phyloP scores from a whole-genome alignment of 1,140 invertebrate genomes.

The Musca domestica region DNA sequence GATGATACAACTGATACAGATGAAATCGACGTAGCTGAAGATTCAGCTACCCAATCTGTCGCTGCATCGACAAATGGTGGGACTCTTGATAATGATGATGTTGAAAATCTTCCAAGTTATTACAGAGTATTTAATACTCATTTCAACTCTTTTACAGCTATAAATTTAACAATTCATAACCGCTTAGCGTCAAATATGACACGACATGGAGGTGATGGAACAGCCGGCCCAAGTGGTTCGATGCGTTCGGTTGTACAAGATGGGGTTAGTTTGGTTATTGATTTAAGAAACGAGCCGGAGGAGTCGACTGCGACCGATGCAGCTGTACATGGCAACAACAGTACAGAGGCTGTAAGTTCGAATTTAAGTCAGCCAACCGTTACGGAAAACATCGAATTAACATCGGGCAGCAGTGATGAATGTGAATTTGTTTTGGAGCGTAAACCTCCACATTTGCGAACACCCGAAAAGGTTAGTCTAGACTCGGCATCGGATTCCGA shows the following conservation, averaged over 20 bases:
- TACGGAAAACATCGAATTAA: conserved; percentile 27
- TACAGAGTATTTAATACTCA: conserved; percentile 25
- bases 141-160: conserved; percentile 28
- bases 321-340: background rate
- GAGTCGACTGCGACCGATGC: background rate
- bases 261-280: conserved; percentile 10
- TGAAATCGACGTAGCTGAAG: conserved; percentile 15
- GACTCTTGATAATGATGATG: conserved; percentile 37
- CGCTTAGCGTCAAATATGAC: background rate
- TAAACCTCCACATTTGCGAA: conserved; percentile 60
- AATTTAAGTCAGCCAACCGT: conserved; percentile 5
- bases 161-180: conserved; percentile 30
- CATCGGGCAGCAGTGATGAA: conserved; percentile 38
- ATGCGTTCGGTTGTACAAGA: conserved; percentile 7
- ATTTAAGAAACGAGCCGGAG: conserved; percentile 7
- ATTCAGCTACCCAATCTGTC: background rate
- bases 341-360: background rate
- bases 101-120: conserved; percentile 38
- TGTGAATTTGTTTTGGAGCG: conserved; percentile 52
- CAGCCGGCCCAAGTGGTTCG: background rate
- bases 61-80: conserved; percentile 41
- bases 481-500: conserved; percentile 60
- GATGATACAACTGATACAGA: conserved; percentile 30
- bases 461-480: conserved; percentile 60
- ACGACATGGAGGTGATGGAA: background rate